Conservation (phyloP, 2,888 invertebrate species). For the Monopis laevigella region DNA sequence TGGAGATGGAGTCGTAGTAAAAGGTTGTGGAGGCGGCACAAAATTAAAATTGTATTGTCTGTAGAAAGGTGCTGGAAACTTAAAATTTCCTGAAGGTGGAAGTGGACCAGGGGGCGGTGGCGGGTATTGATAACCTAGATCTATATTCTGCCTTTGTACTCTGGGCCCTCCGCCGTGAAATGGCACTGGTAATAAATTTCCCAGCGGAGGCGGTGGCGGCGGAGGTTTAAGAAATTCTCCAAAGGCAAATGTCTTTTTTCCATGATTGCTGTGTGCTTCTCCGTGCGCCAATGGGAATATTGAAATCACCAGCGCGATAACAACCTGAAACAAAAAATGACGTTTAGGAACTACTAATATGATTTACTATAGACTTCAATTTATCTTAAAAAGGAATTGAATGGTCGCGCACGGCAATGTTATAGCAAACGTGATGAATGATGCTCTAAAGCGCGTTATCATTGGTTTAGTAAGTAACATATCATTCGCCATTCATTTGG, state of each 20-base stretch:
- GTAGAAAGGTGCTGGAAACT: slow-evolving; percentile 55
- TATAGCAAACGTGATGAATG: too few relatives aligned
- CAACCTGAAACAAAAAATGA: slow-evolving; percentile 54
- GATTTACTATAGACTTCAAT: neutral
- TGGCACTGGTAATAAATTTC: slow-evolving; percentile 44
- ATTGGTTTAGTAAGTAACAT: slow-evolving; percentile 11
- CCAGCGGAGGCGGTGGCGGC: slow-evolving; percentile 39
- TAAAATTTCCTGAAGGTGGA: slow-evolving; percentile 34
- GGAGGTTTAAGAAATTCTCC: slow-evolving; percentile 54
- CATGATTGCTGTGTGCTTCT: slow-evolving; percentile 34
- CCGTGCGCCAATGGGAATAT: slow-evolving; percentile 34
- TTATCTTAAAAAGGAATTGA: too few relatives aligned
- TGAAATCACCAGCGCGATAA: slow-evolving; percentile 36
- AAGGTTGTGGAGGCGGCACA: slow-evolving; percentile 52
- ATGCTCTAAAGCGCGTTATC: neutral
- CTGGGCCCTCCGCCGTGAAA: slow-evolving; percentile 42
- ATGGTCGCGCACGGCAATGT: too few relatives aligned
- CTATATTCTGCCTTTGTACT: slow-evolving; percentile 40
- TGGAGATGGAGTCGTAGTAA: slow-evolving; percentile 49
- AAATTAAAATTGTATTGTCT: slow-evolving; percentile 59
- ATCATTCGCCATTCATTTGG: slow-evolving; percentile 26
- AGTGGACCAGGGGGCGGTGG: slow-evolving; percentile 28
- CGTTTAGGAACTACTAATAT: too few relatives aligned
- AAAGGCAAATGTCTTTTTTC: slow-evolving; percentile 37
- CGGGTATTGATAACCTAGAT: slow-evolving; percentile 36